Conservation (phyloP, 2,113 vertebrate species). For the Phaethon lepturus region DNA sequence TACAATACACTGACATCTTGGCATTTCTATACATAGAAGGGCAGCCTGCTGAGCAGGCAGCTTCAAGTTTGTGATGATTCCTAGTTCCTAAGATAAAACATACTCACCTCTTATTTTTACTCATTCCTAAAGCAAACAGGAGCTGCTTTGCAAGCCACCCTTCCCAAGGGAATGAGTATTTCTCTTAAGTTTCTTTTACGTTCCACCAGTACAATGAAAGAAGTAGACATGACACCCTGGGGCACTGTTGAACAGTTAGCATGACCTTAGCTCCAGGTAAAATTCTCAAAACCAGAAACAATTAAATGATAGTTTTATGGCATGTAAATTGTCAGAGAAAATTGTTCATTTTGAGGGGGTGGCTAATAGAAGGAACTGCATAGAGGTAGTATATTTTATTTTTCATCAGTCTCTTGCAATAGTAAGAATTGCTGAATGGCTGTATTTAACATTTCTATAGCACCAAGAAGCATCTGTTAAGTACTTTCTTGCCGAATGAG, state of each 20-base stretch:
- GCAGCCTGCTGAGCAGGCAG: neutral
- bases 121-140: neutral
- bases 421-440: neutral
- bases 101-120: neutral
- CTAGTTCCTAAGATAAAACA: neutral
- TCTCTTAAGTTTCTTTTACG: rapidly evolving
- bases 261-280: neutral
- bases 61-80: neutral
- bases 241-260: neutral
- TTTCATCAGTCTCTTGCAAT: neutral
- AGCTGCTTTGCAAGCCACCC: neutral
- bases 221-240: neutral
- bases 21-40: neutral
- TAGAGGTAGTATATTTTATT: neutral
- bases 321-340: neutral
- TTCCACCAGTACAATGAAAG: neutral
- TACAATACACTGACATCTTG: neutral
- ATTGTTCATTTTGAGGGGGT: neutral
- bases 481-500: neutral
- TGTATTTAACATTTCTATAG: neutral
- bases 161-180: neutral
- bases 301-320: neutral
- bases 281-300: neutral
- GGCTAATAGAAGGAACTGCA: neutral
- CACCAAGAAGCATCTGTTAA: neutral